Evolutionary conservation across 1,140 invertebrate genomes (phyloP), one percentile per base, ranked within the genome.

Genomic region (Dinoponera quadriceps): DNA sequence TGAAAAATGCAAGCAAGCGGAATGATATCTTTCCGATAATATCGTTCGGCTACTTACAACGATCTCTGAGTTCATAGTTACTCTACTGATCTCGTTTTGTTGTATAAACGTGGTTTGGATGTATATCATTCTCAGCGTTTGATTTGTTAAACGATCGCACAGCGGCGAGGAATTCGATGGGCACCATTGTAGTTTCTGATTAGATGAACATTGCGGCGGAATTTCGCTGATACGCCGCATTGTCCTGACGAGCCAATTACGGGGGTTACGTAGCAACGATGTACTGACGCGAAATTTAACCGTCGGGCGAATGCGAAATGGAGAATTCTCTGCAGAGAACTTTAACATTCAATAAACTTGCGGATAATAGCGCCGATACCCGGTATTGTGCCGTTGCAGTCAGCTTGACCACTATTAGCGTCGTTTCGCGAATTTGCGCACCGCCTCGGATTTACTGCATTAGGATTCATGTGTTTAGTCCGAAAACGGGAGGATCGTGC

Each of bases 311-410:
- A 29, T 51, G 38, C 51, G 85, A 88, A 88, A 88, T 68, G 82
- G 25, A 54, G 73, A 83, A 83, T 68, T 83, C 49, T 78, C 59
- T 22, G 48, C 27, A 69, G 49, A 69, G 49, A 87, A 71, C 57
- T 69, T 54, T 66, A 57, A 74, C 75, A 69, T 83, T 83, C 75
- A 57, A 82, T 88, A 74, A 82, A 88, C 83, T 87, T 62, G 59
- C 62, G 62, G 65, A 66, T 83, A 66, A 83, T 77, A 33, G 69
- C 48, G 25, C 49, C 57, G 48, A 82, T 82, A 78, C 44, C 38
- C 38, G 38, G 51, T 60, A 78, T 83, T 83, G 63, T 68, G 44
- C 20, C 62, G 33, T 20, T 22, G 63, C 18, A 83, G 44, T 83
- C 60, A 66, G 73, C 73, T 78, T 83, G 73, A 78, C 60, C 82